Evolutionary conservation across 2,888 invertebrate species (phyloP), one percentile per base, ranked within the genome.

Genomic region (Ophonus ardosiacus): DNA sequence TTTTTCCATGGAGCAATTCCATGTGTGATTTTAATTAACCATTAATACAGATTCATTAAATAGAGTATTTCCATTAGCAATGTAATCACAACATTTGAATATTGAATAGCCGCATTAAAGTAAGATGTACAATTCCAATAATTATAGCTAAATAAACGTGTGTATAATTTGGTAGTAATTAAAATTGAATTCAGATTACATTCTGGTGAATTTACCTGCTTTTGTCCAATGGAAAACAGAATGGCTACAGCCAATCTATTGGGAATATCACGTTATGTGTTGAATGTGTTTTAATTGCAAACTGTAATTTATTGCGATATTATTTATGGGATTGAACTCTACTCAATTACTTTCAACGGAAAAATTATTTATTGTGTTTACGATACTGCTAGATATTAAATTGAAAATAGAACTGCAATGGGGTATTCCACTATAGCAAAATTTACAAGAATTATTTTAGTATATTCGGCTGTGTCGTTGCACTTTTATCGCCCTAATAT

Each of bases 251-350:
- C 21, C 38, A 80, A 80, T 38, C 80, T 38, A 80, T 61, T 13
- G 80, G 17, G 21, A 80, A 80, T 80, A 31, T 7, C 17, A 31
- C 80, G 61, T 18, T 61, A 61, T 61, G 61, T 80, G 80, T 61
- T 80, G 38, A 80, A 80, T 80, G 80, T 61, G 17, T 80, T 80
- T 80, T 80, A 80, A 80, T 80, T 80, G 80, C 80, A 80, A 80
- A 61, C 80, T 38, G 18, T 80, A 61, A 80, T 61, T 80, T 80
- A 59, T 61, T 17, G 80, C 18, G 17, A 63, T 31, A 40, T 61
- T 80, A 80, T 80, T 80, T 61, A 61, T 40, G 10, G 38, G 15
- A 80, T 40, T 79, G n/a, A 18, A 79, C 24, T 59, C 15, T n/a
- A 31, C 31, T 51, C 43, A 61, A 80, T 80, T 80, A 59, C 15